A percentile compares a stretch with the other conserved stretches of the same genome.
Conservation (phyloP, 1,140 invertebrate genomes). For the Drosophila rhopaloa region DNA sequence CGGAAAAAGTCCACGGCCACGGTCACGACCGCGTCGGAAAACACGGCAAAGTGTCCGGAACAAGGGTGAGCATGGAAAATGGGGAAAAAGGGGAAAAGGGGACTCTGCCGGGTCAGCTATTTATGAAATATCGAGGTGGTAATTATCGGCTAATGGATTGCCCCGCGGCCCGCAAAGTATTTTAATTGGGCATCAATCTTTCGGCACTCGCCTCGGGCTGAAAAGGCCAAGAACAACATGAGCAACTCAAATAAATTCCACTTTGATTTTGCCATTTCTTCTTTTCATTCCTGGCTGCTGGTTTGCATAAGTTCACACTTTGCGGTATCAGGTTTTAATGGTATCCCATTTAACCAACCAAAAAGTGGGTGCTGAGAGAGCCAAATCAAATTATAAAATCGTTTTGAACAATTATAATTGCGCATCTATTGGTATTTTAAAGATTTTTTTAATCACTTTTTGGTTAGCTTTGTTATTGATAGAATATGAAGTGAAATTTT, state of each 20-base stretch:
- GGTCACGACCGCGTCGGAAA: slow-evolving; percentile 34
- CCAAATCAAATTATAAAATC: slow-evolving; percentile 29
- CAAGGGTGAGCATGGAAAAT: slow-evolving; percentile 46
- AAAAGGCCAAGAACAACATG: slow-evolving; percentile 6
- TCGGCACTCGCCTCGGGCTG: slow-evolving; percentile 25
- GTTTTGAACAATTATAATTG: slow-evolving; percentile 8
- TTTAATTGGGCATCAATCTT: slow-evolving; percentile 78
- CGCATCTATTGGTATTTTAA: background rate
- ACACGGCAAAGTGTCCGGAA: slow-evolving; percentile 11
- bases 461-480: background rate
- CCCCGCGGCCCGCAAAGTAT: slow-evolving; percentile 50
- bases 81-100: background rate
- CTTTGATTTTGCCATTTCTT: slow-evolving; percentile 39
- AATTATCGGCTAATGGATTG: slow-evolving; percentile 68
- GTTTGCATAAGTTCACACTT: slow-evolving; percentile 66
- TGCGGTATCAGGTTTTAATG: slow-evolving; percentile 38
- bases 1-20: slow-evolving; percentile 83
- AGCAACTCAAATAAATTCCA: slow-evolving; percentile 45
- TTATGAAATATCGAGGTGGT: slow-evolving; percentile 68
- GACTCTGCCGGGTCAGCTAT: slow-evolving; percentile 40
- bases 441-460: background rate
- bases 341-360: slow-evolving; percentile 12
- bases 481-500: slow-evolving; percentile 9
- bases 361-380: slow-evolving; percentile 27
- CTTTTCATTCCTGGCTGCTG: slow-evolving; percentile 30